These are phyloP conservation scores for Orientallactaga sibirica DNA, from an alignment of 2,797 vertebrate genomes.

Conservation along the genomic window DNA sequence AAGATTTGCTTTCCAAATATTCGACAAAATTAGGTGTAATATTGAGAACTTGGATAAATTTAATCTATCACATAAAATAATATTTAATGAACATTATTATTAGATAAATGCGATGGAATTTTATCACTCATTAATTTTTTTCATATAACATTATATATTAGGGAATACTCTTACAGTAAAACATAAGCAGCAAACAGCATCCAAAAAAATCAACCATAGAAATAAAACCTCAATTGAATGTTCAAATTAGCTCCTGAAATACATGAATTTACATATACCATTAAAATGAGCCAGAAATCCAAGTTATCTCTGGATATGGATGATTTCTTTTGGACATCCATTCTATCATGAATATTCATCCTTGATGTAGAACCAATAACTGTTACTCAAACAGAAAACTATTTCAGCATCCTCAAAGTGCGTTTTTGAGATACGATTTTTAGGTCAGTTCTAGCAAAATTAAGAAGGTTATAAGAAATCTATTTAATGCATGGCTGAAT, in stretches of 20 bases:
- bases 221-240: slow-evolving; percentile 33
- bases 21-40: slow-evolving; percentile 2
- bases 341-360: slow-evolving; percentile 10
- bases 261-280: not conserved
- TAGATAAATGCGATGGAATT: not conserved
- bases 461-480: slow-evolving; percentile 3
- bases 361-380: slow-evolving; percentile 38
- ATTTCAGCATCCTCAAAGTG: not conserved
- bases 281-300: slow-evolving; percentile 36
- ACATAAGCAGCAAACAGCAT: slow-evolving; percentile 4
- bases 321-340: not conserved
- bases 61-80: not conserved
- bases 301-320: not conserved
- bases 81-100: slow-evolving; percentile 37
- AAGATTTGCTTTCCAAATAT: not conserved
- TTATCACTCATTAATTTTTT: slow-evolving; percentile 30
- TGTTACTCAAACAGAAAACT: slow-evolving; percentile 10
- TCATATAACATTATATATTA: slow-evolving; percentile 41
- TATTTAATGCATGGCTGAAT: slow-evolving; percentile 16
- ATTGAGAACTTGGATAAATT: not conserved
- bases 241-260: slow-evolving; percentile 39
- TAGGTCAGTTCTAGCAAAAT: not conserved
- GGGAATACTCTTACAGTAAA: slow-evolving; percentile 23
- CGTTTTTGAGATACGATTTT: not conserved
- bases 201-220: slow-evolving; percentile 28